phyloP scores from a whole-genome alignment of 2,797 vertebrate genomes.

The Acanthopagrus latus region DNA sequence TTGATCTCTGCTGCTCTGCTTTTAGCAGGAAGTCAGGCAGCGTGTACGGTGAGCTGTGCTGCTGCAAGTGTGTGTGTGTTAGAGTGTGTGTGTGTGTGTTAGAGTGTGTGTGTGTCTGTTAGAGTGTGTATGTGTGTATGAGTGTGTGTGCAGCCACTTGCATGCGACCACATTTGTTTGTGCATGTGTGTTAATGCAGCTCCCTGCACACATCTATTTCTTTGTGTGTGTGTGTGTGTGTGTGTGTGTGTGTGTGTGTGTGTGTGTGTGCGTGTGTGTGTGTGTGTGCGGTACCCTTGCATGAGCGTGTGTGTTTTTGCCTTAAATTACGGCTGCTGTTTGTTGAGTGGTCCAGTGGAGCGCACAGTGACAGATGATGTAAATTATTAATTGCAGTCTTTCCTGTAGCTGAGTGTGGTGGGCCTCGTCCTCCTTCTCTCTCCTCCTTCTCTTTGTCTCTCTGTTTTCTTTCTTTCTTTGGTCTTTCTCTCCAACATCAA shows the following conservation, averaged over 20 bases:
- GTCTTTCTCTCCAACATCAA: constrained; percentile 21
- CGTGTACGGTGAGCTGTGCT: constrained; percentile 35
- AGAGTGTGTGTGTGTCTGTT: constrained; percentile 39
- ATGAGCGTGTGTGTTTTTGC: constrained; percentile 75
- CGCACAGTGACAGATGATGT: constrained; percentile 88
- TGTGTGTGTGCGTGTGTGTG: constrained; percentile 5
- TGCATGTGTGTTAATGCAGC: constrained; percentile 52
- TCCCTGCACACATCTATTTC: constrained; percentile 39
- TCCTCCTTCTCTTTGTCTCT: constrained; percentile 71
- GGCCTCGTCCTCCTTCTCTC: constrained; percentile 74
- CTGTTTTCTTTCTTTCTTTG: constrained; percentile 22
- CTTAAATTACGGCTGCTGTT: constrained; percentile 87
- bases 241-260: constrained; percentile 21
- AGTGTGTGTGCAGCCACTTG: constrained; percentile 35
- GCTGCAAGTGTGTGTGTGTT: too few species aligned
- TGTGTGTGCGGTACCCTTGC: constrained; percentile 15
- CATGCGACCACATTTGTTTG: constrained; percentile 43
- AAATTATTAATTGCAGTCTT: constrained; percentile 89
- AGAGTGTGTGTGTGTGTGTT: constrained; percentile 36
- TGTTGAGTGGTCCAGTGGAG: constrained; percentile 89
- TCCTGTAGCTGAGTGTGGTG: constrained; percentile 86
- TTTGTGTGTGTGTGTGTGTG: constrained; percentile 10
- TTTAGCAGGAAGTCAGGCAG: constrained; percentile 38
- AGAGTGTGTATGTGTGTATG: constrained; percentile 26
- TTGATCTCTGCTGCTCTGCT: constrained; percentile 56